Percentiles rank a stretch among this genome's conserved stretches.
These are phyloP conservation scores for Motacilla alba DNA, from an alignment of 2,113 vertebrate genomes.

Conservation along the genomic window DNA sequence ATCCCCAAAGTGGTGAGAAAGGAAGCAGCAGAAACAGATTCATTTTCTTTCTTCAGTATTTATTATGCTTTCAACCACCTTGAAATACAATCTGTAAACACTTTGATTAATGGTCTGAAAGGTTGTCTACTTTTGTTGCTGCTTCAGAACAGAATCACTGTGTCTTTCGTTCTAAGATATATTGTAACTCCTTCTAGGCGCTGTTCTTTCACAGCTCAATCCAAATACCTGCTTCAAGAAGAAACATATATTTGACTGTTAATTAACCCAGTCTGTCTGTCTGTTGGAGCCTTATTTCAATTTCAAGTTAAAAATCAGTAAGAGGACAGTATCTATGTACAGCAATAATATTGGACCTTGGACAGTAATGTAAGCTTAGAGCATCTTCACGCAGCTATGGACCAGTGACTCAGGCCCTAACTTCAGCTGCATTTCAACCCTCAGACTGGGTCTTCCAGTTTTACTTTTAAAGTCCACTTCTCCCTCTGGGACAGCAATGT, in stretches of 20 bases:
- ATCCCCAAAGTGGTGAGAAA: not conserved
- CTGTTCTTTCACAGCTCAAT: not conserved
- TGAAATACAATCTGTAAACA: not conserved
- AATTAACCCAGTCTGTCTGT: not conserved
- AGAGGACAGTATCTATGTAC: not conserved
- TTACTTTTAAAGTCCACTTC: not conserved
- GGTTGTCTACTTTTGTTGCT: not conserved
- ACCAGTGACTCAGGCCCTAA: not conserved
- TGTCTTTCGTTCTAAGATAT: not conserved
- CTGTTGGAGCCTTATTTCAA: not conserved
- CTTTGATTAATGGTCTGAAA: not conserved
- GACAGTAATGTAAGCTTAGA: not conserved
- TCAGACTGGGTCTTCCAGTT: not conserved
- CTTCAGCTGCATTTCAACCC: not conserved
- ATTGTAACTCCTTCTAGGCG: not conserved
- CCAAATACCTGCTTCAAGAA: not conserved
- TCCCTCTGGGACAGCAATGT: not conserved
- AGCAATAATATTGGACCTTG: not conserved
- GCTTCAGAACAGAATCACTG: not conserved
- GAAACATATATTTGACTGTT: not conserved
- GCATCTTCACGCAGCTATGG: not conserved
- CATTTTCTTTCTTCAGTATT: not conserved
- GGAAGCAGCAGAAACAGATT: not conserved
- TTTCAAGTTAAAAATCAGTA: not conserved
- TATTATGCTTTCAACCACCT: not conserved